A percentile compares a stretch with the other conserved stretches of the same genome.
phyloP scores from a whole-genome alignment of 2,113 vertebrate genomes.

The Potamarius usumacintae region DNA sequence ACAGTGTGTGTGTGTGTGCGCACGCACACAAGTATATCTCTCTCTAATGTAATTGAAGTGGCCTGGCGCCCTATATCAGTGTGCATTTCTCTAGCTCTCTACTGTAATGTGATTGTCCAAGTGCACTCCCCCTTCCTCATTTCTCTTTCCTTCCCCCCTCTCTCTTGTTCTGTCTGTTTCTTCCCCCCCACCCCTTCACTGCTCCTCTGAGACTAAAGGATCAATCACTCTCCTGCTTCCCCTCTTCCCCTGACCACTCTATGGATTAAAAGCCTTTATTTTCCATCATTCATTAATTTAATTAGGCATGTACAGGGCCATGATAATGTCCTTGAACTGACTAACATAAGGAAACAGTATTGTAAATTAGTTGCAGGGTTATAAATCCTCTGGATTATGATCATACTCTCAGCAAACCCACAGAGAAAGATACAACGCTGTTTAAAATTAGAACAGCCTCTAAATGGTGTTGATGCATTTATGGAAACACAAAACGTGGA shows the following conservation, averaged over 20 bases:
- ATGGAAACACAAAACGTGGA: neutral
- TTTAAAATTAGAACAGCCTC: constrained; percentile 13
- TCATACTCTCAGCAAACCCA: neutral
- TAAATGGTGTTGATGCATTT: neutral
- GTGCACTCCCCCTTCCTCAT: constrained; percentile 28
- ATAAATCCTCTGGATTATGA: neutral
- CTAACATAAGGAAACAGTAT: neutral
- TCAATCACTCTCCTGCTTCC: constrained; percentile 14
- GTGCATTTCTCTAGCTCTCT: constrained; percentile 39
- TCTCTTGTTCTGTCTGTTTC: neutral
- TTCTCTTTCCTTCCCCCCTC: neutral
- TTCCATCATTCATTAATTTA: constrained; percentile 17
- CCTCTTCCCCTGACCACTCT: neutral
- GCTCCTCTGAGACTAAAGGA: constrained; percentile 30
- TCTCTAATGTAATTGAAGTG: constrained; percentile 53
- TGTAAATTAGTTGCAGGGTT: neutral
- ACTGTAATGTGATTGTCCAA: constrained; percentile 62
- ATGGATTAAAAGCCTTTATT: constrained; percentile 25
- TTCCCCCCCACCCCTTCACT: constrained; percentile 2
- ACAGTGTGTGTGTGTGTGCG: constrained; percentile 22
- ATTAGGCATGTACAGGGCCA: neutral
- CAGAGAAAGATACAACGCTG: neutral
- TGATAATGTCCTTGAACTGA: neutral
- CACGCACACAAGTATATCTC: neutral
- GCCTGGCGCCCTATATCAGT: constrained; percentile 47